phyloP scores from a whole-genome alignment of 1,140 invertebrate species.

The Lepidostoma basale region DNA sequence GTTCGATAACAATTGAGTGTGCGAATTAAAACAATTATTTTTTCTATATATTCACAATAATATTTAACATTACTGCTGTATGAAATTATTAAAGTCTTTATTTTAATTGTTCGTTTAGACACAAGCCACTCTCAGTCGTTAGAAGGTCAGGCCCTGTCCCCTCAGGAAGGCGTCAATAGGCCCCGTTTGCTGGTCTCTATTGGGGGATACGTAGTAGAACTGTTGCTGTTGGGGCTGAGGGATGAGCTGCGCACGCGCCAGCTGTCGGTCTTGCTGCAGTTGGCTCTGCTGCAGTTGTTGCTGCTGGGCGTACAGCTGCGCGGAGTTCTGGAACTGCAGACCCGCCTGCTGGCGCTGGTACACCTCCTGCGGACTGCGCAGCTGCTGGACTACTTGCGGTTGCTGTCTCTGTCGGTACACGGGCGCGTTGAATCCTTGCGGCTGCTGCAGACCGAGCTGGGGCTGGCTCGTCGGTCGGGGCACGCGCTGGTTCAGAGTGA shows the following conservation, averaged over 20 bases:
- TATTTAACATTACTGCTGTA: not conserved
- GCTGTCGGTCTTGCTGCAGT: conserved; percentile 57
- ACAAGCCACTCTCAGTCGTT: conserved; percentile 39
- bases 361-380: conserved; percentile 66
- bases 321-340: conserved; percentile 71
- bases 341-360: conserved; percentile 75
- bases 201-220: conserved; percentile 71
- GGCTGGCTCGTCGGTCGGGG: conserved; percentile 61
- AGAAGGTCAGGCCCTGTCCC: conserved; percentile 65
- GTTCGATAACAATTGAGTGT: conserved; percentile 14
- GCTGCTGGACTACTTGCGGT: conserved; percentile 47
- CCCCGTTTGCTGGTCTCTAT: conserved; percentile 62
- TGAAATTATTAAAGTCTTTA: conserved; percentile 21
- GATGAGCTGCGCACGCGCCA: conserved; percentile 56
- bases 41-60: conserved; percentile 5
- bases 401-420: conserved; percentile 44
- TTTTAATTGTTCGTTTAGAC: conserved; percentile 40
- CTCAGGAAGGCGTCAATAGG: conserved; percentile 83
- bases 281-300: conserved; percentile 68
- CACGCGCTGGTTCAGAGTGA: conserved; percentile 73
- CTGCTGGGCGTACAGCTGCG: conserved; percentile 75
- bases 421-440: conserved; percentile 11
- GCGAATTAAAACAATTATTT: conserved; percentile 16
- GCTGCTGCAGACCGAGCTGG: conserved; percentile 53
- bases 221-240: conserved; percentile 59